These are phyloP conservation scores for Aurelia sp. DNA, from an alignment of 30 jellyfish, hydroid and myxozoan species.

Conservation along the genomic window DNA sequence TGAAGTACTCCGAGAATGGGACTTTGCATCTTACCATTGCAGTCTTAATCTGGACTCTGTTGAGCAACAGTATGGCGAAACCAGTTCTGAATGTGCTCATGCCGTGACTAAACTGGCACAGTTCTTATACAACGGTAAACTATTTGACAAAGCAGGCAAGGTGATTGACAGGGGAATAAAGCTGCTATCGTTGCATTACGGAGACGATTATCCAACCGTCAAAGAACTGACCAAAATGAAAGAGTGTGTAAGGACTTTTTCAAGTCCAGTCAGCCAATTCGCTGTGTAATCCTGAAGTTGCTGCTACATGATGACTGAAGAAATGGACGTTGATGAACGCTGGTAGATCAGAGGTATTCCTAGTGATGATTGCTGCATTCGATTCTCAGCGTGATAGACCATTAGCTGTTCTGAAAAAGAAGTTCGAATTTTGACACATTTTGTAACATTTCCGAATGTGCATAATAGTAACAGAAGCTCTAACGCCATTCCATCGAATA, in stretches of 20 bases:
- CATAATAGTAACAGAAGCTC: too few relatives aligned
- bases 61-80: conserved; percentile 64
- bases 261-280: conserved; percentile 60
- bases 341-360: too few relatives aligned
- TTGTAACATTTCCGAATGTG: too few relatives aligned
- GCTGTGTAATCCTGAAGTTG: conserved; percentile 2
- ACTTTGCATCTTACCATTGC: conserved; percentile 72
- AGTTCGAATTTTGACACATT: too few relatives aligned
- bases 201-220: conserved; percentile 47
- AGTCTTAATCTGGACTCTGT: conserved; percentile 64
- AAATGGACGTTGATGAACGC: too few relatives aligned
- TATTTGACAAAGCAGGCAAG: conserved; percentile 45
- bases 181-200: conserved; percentile 65
- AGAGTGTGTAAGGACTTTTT: conserved; percentile 55
- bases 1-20: conserved; percentile 84
- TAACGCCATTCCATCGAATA: too few relatives aligned
- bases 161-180: conserved; percentile 74
- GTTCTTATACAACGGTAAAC: conserved; percentile 55
- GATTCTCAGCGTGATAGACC: too few relatives aligned
- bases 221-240: conserved; percentile 57
- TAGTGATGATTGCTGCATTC: too few relatives aligned
- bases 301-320: not conserved
- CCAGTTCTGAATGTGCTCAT: conserved; percentile 71
- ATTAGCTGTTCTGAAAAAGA: too few relatives aligned
- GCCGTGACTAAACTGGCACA: conserved; percentile 55